Percentiles rank a stretch among this genome's conserved stretches.
Conservation (phyloP, 2,113 vertebrate species). For the Seriola quinqueradiata region DNA sequence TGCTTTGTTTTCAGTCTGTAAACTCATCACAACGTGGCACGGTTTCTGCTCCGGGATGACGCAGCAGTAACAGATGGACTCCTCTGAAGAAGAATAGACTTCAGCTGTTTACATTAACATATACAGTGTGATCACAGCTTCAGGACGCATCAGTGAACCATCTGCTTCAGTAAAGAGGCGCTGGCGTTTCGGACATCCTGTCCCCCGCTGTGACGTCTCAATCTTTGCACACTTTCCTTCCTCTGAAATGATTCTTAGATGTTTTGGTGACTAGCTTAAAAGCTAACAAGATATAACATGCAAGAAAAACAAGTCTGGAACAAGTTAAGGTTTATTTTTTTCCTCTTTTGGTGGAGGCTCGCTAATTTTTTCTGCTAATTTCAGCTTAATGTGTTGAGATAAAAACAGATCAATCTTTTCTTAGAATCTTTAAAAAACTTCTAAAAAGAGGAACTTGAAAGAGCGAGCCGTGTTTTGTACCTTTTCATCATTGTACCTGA, state of each 20-base stretch:
- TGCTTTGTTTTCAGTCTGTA: not conserved
- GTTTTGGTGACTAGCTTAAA: too few relatives aligned
- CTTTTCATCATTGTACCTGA: not conserved
- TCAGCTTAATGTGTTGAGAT: not conserved
- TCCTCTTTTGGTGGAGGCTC: not conserved
- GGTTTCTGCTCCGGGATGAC: not conserved
- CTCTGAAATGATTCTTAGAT: not conserved
- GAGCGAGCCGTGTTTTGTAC: not conserved
- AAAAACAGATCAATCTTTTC: not conserved
- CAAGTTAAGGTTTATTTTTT: not conserved
- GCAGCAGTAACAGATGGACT: conserved; percentile 14
- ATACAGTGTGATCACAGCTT: conserved; percentile 23
- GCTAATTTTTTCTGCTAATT: too few relatives aligned
- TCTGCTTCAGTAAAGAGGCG: conserved; percentile 41
- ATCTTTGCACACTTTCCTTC: not conserved
- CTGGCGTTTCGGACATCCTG: too few relatives aligned
- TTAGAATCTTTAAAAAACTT: not conserved
- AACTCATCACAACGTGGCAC: not conserved
- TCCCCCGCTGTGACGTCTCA: not conserved
- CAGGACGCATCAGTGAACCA: conserved; percentile 47
- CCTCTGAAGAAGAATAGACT: conserved; percentile 11
- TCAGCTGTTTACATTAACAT: not conserved
- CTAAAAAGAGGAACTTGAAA: not conserved
- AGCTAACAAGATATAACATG: too few relatives aligned
- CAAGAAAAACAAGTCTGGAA: too few relatives aligned